Evolutionary conservation across 2,113 vertebrate species (phyloP), one percentile per base, ranked within the genome.

Genomic region (Hirundichthys speculiger): DNA sequence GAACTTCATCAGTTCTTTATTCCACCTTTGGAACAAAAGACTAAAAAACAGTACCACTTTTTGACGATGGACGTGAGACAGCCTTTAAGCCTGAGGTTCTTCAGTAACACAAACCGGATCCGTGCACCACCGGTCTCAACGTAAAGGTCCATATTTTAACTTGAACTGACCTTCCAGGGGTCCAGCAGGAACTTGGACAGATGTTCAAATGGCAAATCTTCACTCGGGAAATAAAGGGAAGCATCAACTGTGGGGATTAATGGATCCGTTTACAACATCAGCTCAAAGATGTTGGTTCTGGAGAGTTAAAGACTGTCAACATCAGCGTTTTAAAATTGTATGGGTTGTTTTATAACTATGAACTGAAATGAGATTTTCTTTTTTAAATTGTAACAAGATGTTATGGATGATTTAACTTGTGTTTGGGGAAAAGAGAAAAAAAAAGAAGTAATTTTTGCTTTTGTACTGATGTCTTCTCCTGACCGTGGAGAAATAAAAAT

Each of bases 401-500:
- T 71, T 65, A 67, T 21, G 70, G 8, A 49, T 25, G 25, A 60
- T 48, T 8, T 34, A 60, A 60, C 18, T 57, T 45, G 61, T 62
- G 25, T 20, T 40, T 15, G 16, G 40, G 41, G 3, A 1, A 41
- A 27, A 63, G 63, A 19, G 30, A 65, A 27, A 4, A 1, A 41
- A 27, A 63, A 65, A 19, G 30, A 65, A 27, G 21, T 51, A 27
- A 46, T 51, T 59, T 25, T 69, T 51, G 48, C 30, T 72, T 83
- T 86, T 84, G 49, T 79, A 84, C 56, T 39, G 11, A 61, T 30
- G 12, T 12, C 6, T 69, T 81, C 75, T 84, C 71, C 64, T 58
- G 49, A 60, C n/a, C 56, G 41, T 42, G 63, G 73, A 63, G 71
- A 77, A 88, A 83, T 79, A 34, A 82, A 88, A 86, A 67, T 47